Conservation (phyloP, 2,113 vertebrate genomes). For the Panthera leo region DNA sequence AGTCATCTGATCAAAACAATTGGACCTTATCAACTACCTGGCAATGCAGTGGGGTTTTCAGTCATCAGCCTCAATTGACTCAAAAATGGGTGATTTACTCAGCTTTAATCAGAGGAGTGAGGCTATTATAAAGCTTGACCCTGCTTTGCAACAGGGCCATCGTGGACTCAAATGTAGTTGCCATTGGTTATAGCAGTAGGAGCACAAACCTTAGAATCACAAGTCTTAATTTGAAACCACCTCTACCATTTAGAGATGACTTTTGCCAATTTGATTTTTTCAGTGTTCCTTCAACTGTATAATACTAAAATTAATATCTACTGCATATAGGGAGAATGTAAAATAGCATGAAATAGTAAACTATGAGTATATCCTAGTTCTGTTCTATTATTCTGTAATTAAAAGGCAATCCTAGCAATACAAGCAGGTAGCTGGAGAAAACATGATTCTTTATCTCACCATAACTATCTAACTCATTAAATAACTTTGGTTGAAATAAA, state of each 20-base stretch:
- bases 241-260: neutral
- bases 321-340: neutral
- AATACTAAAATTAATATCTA: neutral
- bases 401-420: neutral
- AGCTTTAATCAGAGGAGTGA: neutral
- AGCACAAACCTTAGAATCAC: neutral
- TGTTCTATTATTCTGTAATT: neutral
- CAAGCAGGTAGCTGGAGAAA: neutral
- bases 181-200: neutral
- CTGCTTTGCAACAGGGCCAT: neutral
- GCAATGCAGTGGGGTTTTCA: neutral
- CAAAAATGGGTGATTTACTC: conserved; percentile 23
- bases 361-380: neutral
- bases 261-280: conserved; percentile 7
- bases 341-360: neutral
- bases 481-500: conserved; percentile 46
- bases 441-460: neutral
- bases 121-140: neutral
- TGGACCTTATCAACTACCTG: conserved; percentile 21
- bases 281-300: neutral
- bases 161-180: neutral
- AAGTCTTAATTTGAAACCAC: neutral
- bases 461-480: conserved; percentile 24
- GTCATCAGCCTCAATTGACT: conserved; percentile 29
- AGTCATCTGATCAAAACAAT: conserved; percentile 39